Evolutionary conservation across 2,797 vertebrate genomes (phyloP).

Genomic region (Xyrichtys novacula): DNA sequence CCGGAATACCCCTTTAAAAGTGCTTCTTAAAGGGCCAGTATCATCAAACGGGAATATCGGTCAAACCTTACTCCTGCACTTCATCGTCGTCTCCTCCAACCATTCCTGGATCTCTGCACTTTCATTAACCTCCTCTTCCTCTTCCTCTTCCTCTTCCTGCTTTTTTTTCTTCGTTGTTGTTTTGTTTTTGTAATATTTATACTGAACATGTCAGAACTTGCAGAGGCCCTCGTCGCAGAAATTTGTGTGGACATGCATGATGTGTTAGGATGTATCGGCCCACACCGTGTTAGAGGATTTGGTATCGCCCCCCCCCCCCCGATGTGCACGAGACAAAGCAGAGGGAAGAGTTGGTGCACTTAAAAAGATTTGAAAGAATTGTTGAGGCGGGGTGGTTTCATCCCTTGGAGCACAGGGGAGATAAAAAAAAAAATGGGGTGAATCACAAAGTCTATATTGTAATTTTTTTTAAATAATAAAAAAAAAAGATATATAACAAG

Average conservation of each 20-base stretch:
- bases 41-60: constrained; percentile 42
- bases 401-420: constrained; percentile 43
- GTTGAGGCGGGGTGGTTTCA: constrained; percentile 36
- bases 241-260: constrained; percentile 37
- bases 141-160: not conserved
- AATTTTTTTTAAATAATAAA: constrained; percentile 53
- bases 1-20: too few relatives aligned
- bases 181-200: constrained; percentile 84
- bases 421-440: constrained; percentile 44
- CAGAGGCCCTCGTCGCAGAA: constrained; percentile 78
- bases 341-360: constrained; percentile 73
- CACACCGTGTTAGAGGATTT: constrained; percentile 56
- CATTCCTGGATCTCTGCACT: constrained; percentile 33
- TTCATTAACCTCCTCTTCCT: not conserved
- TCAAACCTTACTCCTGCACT: constrained; percentile 45
- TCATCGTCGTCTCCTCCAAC: not conserved
- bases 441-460: constrained; percentile 62
- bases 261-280: constrained; percentile 43
- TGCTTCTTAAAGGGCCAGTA: not conserved
- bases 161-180: constrained; percentile 58
- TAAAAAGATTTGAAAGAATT: constrained; percentile 56
- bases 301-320: too few relatives aligned
- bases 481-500: constrained; percentile 64
- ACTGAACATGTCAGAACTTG: constrained; percentile 76
- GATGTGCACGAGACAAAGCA: constrained; percentile 62